phyloP scores from a whole-genome alignment of 2,888 invertebrate genomes.

The Trichacis sp. region DNA sequence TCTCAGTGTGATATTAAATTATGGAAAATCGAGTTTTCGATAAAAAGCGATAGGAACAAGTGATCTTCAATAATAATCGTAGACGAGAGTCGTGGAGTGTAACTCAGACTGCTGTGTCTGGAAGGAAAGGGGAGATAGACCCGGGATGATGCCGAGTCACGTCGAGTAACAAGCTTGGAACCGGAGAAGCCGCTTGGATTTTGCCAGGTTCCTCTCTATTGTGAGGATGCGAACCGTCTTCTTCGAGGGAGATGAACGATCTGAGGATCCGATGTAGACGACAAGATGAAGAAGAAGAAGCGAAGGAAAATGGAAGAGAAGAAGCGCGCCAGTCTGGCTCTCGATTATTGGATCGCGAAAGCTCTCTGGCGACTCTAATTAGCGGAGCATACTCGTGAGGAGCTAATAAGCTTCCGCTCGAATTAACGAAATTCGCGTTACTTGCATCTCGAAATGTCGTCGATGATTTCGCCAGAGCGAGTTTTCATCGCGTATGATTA shows the following conservation, averaged over 20 bases:
- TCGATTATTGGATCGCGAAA: slow-evolving; percentile 23
- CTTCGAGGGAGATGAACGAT: slow-evolving; percentile 21
- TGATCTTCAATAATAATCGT: slow-evolving; percentile 15
- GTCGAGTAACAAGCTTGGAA: slow-evolving; percentile 64
- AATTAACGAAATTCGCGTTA: neutral
- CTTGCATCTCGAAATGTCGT: neutral
- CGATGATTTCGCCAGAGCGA: neutral
- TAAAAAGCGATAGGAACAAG: neutral
- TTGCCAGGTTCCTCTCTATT: slow-evolving; percentile 22
- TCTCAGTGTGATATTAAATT: neutral
- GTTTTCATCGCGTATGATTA: neutral
- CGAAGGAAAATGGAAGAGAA: slow-evolving; percentile 11
- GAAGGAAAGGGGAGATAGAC: slow-evolving; percentile 12
- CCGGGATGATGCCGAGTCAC: slow-evolving; percentile 62
- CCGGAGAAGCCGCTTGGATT: slow-evolving; percentile 23
- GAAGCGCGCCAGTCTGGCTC: slow-evolving; percentile 6
- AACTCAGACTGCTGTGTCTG: slow-evolving; percentile 5
- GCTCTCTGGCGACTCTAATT: slow-evolving; percentile 12
- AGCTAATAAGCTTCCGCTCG: slow-evolving; percentile 12
- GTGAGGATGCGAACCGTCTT: slow-evolving; percentile 11
- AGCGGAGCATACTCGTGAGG: slow-evolving; percentile 12
- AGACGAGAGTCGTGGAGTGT: neutral
- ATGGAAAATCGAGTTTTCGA: neutral
- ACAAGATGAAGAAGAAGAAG: slow-evolving; percentile 13
- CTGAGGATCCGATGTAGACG: slow-evolving; percentile 14